Conservation (phyloP, 2,113 vertebrate genomes). For the Glaucomys volans region DNA sequence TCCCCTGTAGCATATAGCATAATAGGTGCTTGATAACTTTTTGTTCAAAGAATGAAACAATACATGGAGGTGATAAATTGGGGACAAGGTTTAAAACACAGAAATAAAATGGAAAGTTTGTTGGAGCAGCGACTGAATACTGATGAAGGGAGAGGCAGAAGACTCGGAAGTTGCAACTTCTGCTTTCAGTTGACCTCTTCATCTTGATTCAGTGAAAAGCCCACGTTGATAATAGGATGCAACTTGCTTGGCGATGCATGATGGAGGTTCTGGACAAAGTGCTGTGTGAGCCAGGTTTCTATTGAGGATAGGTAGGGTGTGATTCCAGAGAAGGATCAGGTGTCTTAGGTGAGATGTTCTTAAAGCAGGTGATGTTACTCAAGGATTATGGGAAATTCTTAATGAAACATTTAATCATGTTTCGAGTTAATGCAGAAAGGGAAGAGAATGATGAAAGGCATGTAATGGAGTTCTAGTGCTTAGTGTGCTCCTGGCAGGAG, state of each 20-base stretch:
- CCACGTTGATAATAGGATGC: background rate
- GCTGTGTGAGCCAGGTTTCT: background rate
- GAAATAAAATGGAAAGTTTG: conserved; percentile 59
- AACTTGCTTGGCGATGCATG: background rate
- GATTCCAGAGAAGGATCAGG: background rate
- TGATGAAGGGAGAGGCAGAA: conserved; percentile 36
- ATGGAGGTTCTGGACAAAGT: background rate
- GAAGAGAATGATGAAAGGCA: background rate
- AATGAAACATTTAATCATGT: background rate
- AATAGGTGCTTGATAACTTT: conserved; percentile 55
- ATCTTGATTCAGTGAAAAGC: background rate
- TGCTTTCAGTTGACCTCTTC: background rate
- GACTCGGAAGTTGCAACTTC: background rate
- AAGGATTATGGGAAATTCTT: background rate
- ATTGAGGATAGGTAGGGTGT: background rate
- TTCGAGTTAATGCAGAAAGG: background rate
- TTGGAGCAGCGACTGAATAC: conserved; percentile 25
- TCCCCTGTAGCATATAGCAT: background rate
- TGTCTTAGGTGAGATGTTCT: background rate
- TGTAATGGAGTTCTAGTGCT: background rate
- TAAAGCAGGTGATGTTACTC: background rate
- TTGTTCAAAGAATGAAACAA: conserved; percentile 54
- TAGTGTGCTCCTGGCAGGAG: background rate
- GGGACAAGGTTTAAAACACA: conserved; percentile 48
- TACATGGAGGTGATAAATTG: conserved; percentile 59